These are phyloP conservation scores for Eumerus sabulonum DNA, from an alignment of 2,888 invertebrate species.

Conservation along the genomic window DNA sequence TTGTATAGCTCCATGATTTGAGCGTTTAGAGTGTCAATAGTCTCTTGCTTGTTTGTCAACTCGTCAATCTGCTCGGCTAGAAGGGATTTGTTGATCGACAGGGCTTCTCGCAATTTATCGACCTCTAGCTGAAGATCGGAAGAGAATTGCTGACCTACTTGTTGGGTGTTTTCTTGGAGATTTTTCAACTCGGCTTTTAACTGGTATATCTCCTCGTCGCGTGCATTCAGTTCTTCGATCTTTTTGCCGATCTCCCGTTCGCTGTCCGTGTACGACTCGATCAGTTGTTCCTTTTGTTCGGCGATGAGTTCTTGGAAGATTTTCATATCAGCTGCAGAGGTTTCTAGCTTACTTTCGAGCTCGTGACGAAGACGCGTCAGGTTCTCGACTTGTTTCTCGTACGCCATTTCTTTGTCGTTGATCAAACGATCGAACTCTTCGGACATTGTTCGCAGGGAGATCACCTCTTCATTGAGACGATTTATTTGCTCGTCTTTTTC, in stretches of 20 bases:
- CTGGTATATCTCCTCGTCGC: constrained; percentile 76
- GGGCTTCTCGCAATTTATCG: constrained; percentile 71
- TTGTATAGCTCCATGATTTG: constrained; percentile 81
- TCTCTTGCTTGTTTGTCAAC: constrained; percentile 81
- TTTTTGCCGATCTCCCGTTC: constrained; percentile 74
- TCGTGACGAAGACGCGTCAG: constrained; percentile 73
- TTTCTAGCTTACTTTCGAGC: constrained; percentile 73
- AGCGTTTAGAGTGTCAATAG: constrained; percentile 82
- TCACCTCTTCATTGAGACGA: constrained; percentile 78
- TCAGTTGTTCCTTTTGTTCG: constrained; percentile 78
- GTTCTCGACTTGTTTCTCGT: constrained; percentile 75
- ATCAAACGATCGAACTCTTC: constrained; percentile 73
- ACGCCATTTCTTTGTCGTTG: constrained; percentile 73
- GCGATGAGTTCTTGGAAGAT: constrained; percentile 76
- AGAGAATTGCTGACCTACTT: constrained; percentile 71
- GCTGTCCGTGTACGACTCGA: constrained; percentile 76
- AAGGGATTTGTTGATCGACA: constrained; percentile 76
- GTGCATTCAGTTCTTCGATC: constrained; percentile 73
- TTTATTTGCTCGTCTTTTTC: constrained; percentile 80
- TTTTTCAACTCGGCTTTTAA: constrained; percentile 79
- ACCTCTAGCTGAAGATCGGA: constrained; percentile 72
- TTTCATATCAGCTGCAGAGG: constrained; percentile 75
- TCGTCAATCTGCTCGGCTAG: constrained; percentile 76
- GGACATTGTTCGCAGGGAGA: constrained; percentile 70
- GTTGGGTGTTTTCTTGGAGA: constrained; percentile 79